These are phyloP conservation scores for Upupa epops DNA, from an alignment of 2,113 vertebrate genomes.

Conservation along the genomic window DNA sequence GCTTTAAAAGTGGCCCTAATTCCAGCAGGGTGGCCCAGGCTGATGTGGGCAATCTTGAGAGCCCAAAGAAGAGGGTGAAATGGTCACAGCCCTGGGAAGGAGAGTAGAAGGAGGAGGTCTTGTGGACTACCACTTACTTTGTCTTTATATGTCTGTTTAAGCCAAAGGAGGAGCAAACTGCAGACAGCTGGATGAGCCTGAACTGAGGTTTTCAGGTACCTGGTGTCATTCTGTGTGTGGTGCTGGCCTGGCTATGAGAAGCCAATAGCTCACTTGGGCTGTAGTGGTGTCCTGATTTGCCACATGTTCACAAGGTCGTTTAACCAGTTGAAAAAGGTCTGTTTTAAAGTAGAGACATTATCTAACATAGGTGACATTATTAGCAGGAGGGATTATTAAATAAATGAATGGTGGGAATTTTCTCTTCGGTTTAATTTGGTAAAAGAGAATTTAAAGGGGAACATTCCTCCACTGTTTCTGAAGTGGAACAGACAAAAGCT, in stretches of 20 bases:
- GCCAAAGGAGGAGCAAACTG: background rate
- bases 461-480: background rate
- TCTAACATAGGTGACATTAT: background rate
- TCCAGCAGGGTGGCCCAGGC: background rate
- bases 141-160: background rate
- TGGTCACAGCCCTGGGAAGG: fast-evolving
- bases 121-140: background rate
- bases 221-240: background rate
- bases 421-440: background rate
- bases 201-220: background rate
- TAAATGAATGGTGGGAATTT: background rate
- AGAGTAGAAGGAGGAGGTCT: background rate
- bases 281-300: background rate
- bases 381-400: background rate
- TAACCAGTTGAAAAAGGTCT: background rate
- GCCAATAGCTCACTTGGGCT: background rate
- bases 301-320: background rate
- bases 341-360: background rate
- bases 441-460: background rate
- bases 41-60: background rate
- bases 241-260: fast-evolving
- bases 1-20: background rate
- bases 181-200: background rate
- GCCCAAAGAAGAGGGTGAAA: background rate
- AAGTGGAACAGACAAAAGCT: background rate